These are phyloP conservation scores for Onthophagus sagittarius DNA, from an alignment of 2,888 invertebrate species.

Conservation along the genomic window DNA sequence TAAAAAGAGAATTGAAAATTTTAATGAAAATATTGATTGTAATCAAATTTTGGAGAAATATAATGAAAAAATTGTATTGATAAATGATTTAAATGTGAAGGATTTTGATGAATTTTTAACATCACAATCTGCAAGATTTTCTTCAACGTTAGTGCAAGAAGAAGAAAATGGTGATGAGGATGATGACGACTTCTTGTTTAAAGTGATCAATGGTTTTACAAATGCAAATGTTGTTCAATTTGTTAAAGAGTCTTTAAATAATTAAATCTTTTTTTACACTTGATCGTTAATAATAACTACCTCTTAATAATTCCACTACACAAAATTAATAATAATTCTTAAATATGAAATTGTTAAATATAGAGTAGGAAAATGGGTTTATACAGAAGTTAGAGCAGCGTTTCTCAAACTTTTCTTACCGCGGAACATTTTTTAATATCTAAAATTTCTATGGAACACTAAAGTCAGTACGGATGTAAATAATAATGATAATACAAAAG, in stretches of 20 bases:
- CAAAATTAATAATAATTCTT: too few relatives aligned
- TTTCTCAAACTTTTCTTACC: too few relatives aligned
- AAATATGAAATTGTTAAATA: conserved; percentile 56
- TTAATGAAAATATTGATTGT: not conserved
- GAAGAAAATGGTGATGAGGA: conserved; percentile 33
- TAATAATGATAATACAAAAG: too few relatives aligned
- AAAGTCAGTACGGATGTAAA: too few relatives aligned
- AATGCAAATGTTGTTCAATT: conserved; percentile 17
- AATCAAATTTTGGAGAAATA: conserved; percentile 18
- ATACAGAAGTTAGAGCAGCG: conserved; percentile 43
- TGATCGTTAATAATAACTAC: too few relatives aligned
- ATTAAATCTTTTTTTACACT: too few relatives aligned
- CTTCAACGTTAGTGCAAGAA: conserved; percentile 38
- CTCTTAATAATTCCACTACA: too few relatives aligned
- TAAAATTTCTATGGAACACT: too few relatives aligned
- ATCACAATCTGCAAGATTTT: conserved; percentile 35
- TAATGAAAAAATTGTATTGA: conserved; percentile 22
- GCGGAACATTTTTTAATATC: too few relatives aligned
- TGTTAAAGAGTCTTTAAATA: conserved; percentile 8
- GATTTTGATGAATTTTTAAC: conserved; percentile 34
- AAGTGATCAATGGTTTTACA: conserved; percentile 37
- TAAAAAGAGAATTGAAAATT: not conserved
- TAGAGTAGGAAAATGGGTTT: conserved; percentile 49
- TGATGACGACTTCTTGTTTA: conserved; percentile 40
- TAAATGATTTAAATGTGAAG: conserved; percentile 29